Percentiles rank a stretch among this genome's conserved stretches.
phyloP scores from a whole-genome alignment of 2,888 invertebrate species.

The Meiosimyza decipiens region DNA sequence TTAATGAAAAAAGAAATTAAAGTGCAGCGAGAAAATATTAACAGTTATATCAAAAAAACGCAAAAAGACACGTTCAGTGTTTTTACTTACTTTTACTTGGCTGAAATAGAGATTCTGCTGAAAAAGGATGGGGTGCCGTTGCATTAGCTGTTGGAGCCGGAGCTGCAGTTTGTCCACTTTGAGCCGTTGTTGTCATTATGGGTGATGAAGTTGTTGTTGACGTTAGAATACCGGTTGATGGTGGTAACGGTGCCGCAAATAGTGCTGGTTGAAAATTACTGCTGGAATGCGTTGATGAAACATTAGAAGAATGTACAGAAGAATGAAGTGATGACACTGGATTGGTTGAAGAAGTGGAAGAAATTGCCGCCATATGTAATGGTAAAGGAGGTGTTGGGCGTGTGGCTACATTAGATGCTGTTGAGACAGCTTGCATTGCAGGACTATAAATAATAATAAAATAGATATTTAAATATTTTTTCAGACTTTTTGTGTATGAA shows the following conservation, averaged over 20 bases:
- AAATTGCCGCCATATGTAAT: conserved; percentile 43
- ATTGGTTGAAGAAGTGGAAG: conserved; percentile 53
- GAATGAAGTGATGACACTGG: conserved; percentile 48
- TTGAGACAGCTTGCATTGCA: conserved; percentile 60
- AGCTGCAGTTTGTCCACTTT: conserved; percentile 43
- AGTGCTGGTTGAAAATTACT: conserved; percentile 72
- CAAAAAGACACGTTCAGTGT: not conserved
- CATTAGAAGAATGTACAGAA: conserved; percentile 68
- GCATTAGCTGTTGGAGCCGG: conserved; percentile 55
- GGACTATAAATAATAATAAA: conserved; percentile 40
- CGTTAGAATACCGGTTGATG: conserved; percentile 55
- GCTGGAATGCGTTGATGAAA: conserved; percentile 61
- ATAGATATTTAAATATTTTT: not conserved
- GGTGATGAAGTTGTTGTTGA: conserved; percentile 45
- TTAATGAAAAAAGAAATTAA: not conserved
- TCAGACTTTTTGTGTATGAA: not conserved
- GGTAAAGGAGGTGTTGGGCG: conserved; percentile 70
- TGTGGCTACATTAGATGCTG: conserved; percentile 68
- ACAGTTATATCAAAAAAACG: not conserved
- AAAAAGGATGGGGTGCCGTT: conserved; percentile 84
- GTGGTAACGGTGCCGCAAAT: conserved; percentile 75
- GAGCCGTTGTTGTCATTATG: conserved; percentile 47
- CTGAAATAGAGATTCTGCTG: conserved; percentile 88
- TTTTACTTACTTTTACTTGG: conserved; percentile 74
- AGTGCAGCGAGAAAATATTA: not conserved